phyloP scores from a whole-genome alignment of 2,888 invertebrate genomes.

The Ramazzottius varieornatus region DNA sequence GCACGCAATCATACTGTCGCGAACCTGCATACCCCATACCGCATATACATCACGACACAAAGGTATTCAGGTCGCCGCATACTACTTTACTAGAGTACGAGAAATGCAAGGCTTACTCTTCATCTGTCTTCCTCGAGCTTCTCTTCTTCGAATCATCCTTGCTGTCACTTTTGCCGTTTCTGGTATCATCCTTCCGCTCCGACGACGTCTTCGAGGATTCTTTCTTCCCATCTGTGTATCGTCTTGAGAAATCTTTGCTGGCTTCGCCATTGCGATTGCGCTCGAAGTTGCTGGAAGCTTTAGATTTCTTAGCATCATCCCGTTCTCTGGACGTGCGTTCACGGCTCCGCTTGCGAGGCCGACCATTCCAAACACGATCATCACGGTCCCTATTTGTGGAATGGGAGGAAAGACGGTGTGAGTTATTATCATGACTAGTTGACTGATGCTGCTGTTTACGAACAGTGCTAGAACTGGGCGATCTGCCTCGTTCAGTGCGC shows the following conservation, averaged over 20 bases:
- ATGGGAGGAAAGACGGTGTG: background rate
- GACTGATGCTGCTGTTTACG: slow-evolving; percentile 4
- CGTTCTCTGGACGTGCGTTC: background rate
- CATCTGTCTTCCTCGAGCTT: background rate
- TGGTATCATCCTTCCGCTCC: background rate
- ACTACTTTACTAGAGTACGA: too few relatives aligned
- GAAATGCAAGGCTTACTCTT: background rate
- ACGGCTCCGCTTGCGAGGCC: background rate
- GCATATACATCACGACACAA: too few relatives aligned
- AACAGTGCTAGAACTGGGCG: background rate
- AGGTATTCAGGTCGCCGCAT: too few relatives aligned
- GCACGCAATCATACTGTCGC: too few relatives aligned
- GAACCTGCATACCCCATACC: too few relatives aligned
- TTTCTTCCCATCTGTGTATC: background rate
- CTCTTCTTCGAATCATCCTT: background rate
- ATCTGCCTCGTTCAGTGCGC: too few relatives aligned
- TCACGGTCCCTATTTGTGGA: background rate
- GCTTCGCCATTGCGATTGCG: background rate
- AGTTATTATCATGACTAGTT: background rate
- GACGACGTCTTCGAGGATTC: background rate
- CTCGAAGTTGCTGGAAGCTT: background rate
- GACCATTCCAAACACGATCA: background rate
- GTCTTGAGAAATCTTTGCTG: background rate
- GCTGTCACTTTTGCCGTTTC: too few relatives aligned
- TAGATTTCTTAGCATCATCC: background rate